Evolutionary conservation across 2,113 vertebrate species (phyloP).

Genomic region (Megalops atlanticus): DNA sequence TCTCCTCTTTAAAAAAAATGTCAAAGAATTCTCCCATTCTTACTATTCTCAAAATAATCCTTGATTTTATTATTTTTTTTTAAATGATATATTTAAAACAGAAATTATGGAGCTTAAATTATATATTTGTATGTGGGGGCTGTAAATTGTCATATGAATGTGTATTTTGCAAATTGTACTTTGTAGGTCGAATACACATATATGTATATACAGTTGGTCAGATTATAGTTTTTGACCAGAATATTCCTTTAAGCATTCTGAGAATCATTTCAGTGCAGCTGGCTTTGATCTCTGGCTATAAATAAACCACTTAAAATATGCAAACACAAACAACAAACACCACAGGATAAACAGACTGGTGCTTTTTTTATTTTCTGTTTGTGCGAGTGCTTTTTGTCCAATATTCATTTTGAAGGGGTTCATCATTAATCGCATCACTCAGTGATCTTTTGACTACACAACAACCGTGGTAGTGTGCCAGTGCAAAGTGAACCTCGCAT

Average conservation of each 20-base stretch:
- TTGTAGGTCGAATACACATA: background rate
- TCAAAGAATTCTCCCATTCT: too few species aligned
- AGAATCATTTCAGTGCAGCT: constrained; percentile 46
- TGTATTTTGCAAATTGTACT: background rate
- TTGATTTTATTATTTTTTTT: too few species aligned
- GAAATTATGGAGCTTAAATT: background rate
- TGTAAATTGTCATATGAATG: background rate
- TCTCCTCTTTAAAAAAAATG: too few species aligned
- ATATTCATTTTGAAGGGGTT: constrained; percentile 12
- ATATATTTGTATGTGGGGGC: background rate
- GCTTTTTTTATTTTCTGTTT: constrained; percentile 49
- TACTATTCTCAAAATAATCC: too few species aligned
- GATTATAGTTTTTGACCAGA: constrained; percentile 28
- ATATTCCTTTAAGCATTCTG: constrained; percentile 14
- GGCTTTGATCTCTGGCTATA: constrained; percentile 45
- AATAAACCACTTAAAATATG: constrained; percentile 60
- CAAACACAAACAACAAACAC: constrained; percentile 62
- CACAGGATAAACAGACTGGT: constrained; percentile 54
- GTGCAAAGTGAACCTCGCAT: background rate
- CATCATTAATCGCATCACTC: background rate
- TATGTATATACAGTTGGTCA: background rate
- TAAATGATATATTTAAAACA: too few species aligned
- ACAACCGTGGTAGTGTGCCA: background rate
- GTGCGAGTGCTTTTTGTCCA: constrained; percentile 39
- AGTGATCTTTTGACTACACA: background rate